phyloP scores from a whole-genome alignment of 2,797 vertebrate species.

The Onychomys torridus region DNA sequence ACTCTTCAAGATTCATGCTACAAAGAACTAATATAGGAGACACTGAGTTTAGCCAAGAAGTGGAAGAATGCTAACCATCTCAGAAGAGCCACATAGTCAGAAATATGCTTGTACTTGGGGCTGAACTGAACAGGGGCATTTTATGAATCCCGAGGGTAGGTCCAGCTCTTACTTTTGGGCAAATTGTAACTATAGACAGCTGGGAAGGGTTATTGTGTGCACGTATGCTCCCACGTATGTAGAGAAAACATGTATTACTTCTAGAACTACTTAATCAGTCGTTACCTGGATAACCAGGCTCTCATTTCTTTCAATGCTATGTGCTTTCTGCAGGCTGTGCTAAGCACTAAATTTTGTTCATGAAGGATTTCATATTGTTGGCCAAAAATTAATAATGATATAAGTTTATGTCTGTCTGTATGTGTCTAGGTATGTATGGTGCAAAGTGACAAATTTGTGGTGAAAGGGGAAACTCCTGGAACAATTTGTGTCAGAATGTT shows the following conservation, averaged over 20 bases:
- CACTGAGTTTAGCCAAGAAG: not conserved
- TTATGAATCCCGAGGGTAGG: constrained; percentile 84
- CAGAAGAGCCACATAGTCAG: not conserved
- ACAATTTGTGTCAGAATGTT: not conserved
- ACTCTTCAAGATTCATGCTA: too few species aligned
- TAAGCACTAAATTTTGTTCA: constrained; percentile 19
- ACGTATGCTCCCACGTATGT: not conserved
- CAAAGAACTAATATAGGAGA: constrained; percentile 38
- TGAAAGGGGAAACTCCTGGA: constrained; percentile 54
- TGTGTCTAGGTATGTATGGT: constrained; percentile 68
- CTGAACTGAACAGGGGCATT: constrained; percentile 11
- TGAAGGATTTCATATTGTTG: not conserved
- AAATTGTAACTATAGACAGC: constrained; percentile 14
- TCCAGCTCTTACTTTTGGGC: constrained; percentile 55
- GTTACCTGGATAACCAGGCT: not conserved
- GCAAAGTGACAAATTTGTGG: constrained; percentile 80
- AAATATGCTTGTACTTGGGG: constrained; percentile 51
- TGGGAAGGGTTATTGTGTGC: not conserved
- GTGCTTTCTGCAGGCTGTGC: not conserved
- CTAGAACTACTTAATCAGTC: not conserved
- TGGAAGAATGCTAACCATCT: constrained; percentile 40
- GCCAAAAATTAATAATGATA: not conserved
- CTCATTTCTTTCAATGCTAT: constrained; percentile 39
- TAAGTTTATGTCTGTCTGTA: not conserved
- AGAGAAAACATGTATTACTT: not conserved